Percentiles rank a stretch among this genome's conserved stretches.
Evolutionary conservation across 2,113 vertebrate genomes (phyloP).

Genomic region (Daphoenositta chrysoptera): DNA sequence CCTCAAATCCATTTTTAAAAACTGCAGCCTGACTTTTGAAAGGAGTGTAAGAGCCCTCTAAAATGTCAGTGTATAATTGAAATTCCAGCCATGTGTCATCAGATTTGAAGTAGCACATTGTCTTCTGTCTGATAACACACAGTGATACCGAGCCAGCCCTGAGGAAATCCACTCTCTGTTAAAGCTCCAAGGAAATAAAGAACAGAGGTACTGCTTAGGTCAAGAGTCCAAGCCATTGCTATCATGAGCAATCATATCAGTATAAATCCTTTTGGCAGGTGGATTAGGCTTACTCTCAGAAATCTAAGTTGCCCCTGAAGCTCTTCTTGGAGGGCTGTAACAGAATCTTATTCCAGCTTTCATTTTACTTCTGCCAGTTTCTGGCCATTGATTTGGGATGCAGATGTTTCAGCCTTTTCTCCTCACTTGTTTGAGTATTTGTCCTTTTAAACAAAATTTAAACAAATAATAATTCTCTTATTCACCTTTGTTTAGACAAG

Average conservation of each 20-base stretch:
- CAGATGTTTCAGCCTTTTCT: background rate
- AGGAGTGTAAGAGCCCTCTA: background rate
- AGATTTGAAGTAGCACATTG: background rate
- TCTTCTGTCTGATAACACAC: background rate
- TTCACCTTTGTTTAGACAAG: background rate
- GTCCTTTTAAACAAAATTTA: background rate
- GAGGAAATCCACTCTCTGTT: conserved; percentile 17
- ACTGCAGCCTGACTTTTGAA: background rate
- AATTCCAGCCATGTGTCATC: background rate
- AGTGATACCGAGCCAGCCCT: background rate
- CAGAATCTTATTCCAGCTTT: background rate
- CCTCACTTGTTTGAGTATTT: background rate
- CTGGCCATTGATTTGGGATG: background rate
- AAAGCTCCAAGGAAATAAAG: background rate
- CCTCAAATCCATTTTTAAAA: background rate
- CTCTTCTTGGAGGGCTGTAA: background rate
- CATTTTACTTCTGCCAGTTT: background rate
- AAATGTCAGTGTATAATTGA: background rate
- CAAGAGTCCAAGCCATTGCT: background rate
- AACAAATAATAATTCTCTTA: background rate
- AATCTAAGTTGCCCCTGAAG: background rate
- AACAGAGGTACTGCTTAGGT: background rate
- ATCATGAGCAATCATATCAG: background rate
- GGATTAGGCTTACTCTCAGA: background rate
- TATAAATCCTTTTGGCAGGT: background rate